A percentile compares a stretch with the other conserved stretches of the same genome.
Evolutionary conservation across 2,113 vertebrate species (phyloP).

Genomic region (Myotis davidii): DNA sequence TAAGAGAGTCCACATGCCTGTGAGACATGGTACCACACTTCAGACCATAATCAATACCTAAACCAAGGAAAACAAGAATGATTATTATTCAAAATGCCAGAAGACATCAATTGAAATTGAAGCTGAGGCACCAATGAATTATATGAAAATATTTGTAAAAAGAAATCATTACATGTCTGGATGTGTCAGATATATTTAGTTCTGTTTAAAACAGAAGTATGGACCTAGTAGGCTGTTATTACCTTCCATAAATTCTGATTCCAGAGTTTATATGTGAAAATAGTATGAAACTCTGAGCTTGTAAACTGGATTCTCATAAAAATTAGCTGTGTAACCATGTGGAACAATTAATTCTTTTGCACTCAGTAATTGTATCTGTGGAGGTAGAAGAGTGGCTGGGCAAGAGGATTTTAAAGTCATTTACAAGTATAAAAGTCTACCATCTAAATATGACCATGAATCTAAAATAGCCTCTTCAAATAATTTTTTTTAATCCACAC

Average conservation of each 20-base stretch:
- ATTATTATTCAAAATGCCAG: slow-evolving; percentile 11
- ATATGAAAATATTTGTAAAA: neutral
- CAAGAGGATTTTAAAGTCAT: neutral
- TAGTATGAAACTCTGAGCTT: slow-evolving; percentile 16
- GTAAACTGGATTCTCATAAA: neutral
- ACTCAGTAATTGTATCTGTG: neutral
- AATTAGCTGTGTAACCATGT: neutral
- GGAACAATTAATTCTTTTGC: neutral
- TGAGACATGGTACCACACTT: neutral
- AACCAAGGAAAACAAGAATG: neutral
- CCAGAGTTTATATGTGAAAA: slow-evolving; percentile 11
- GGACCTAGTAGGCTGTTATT: neutral
- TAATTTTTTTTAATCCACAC: neutral
- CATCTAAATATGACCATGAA: neutral
- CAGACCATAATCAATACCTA: slow-evolving; percentile 9
- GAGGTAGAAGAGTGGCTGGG: neutral
- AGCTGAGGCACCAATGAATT: neutral
- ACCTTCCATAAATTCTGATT: slow-evolving; percentile 22
- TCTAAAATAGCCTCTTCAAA: slow-evolving; percentile 5
- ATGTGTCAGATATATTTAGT: neutral
- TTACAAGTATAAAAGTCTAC: slow-evolving; percentile 7
- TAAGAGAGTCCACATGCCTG: neutral
- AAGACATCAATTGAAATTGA: neutral
- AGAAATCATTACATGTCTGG: neutral
- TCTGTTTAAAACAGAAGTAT: slow-evolving; percentile 25